These are phyloP conservation scores for human DNA, from an alignment of 2,113 vertebrate species.

Conservation along the genomic window DNA sequence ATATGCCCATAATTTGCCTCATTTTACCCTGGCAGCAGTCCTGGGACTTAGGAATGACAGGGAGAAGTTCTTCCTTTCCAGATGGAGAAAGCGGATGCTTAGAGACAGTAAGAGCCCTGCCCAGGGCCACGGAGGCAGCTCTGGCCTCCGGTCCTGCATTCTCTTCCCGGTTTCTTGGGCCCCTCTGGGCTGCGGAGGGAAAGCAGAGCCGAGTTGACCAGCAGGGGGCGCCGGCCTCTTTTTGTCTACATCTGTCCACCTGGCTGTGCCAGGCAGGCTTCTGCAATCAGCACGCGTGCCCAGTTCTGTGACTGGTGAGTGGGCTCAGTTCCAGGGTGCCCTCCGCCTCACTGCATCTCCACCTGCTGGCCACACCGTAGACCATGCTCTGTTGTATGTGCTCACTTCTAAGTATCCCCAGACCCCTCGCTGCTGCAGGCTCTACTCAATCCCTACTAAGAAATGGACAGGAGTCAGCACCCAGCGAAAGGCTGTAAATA, in stretches of 20 bases:
- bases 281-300: fast-evolving
- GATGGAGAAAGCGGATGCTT: not conserved
- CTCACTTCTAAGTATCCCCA: no score
- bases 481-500: not conserved
- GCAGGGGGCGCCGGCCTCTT: constrained; percentile 48
- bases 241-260: not conserved
- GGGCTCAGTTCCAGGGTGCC: not conserved
- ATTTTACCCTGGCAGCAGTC: not conserved
- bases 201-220: not conserved
- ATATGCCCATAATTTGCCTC: not conserved
- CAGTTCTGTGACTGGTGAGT: no score
- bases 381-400: not conserved
- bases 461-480: not conserved
- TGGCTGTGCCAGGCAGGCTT: not conserved
- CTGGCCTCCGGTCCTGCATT: not conserved
- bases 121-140: not conserved
- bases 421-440: fast-evolving
- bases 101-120: not conserved
- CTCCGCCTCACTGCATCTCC: not conserved
- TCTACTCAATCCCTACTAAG: not conserved
- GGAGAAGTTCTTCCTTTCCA: not conserved
- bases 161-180: not conserved
- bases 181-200: fast-evolving
- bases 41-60: not conserved
- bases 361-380: not conserved